These are phyloP conservation scores for Pocillopora grandis DNA, from an alignment of 92 coral and sea anemone genomes.

Conservation along the genomic window DNA sequence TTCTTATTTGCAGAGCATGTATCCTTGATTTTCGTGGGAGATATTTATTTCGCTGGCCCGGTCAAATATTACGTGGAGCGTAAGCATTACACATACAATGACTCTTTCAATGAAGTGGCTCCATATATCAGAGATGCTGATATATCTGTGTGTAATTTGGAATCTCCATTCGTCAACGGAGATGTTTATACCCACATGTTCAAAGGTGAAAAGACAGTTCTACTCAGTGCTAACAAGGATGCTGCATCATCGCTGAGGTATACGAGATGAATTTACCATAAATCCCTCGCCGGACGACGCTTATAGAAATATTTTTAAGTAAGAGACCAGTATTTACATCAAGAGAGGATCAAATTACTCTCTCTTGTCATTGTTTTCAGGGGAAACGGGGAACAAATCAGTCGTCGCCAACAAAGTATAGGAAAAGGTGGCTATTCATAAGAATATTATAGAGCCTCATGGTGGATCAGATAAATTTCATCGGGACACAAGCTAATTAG, in stretches of 20 bases:
- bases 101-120: conserved; percentile 44
- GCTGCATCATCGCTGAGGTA: conserved; percentile 57
- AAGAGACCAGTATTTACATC: too few species aligned
- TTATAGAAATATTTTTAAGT: too few species aligned
- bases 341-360: too few species aligned
- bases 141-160: conserved; percentile 44
- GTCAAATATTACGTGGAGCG: conserved; percentile 43
- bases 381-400: too few species aligned
- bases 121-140: conserved; percentile 43
- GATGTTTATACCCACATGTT: conserved; percentile 13
- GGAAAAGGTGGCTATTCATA: too few species aligned
- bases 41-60: conserved; percentile 54
- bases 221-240: conserved; percentile 29
- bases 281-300: too few species aligned
- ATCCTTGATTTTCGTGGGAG: conserved; percentile 50
- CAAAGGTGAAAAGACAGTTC: conserved; percentile 2
- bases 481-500: too few species aligned
- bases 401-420: too few species aligned
- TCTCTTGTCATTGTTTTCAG: too few species aligned
- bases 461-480: too few species aligned
- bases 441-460: too few species aligned
- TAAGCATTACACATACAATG: conserved; percentile 46
- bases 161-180: conserved; percentile 46
- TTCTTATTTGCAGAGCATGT: conserved; percentile 10
- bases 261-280: background rate